These are phyloP conservation scores for Didymodactylos carnosus DNA, from an alignment of 2,888 invertebrate genomes.

Conservation along the genomic window DNA sequence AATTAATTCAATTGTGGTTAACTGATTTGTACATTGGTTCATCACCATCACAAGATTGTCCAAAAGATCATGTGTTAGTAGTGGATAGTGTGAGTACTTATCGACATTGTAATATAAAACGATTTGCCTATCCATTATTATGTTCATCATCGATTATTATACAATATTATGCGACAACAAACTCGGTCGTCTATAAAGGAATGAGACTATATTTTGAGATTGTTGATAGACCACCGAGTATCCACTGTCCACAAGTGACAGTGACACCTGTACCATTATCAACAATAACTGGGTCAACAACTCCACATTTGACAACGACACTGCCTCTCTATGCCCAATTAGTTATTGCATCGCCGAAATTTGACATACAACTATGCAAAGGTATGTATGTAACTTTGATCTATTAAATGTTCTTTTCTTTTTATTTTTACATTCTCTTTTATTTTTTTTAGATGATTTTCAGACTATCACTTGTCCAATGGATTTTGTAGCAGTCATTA, in stretches of 20 bases:
- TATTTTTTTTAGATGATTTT: neutral
- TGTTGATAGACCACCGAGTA: neutral
- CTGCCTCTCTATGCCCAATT: neutral
- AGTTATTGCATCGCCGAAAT: neutral
- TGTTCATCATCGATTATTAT: neutral
- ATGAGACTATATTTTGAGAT: neutral
- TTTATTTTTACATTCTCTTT: neutral
- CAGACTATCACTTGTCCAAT: neutral
- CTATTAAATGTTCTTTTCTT: neutral
- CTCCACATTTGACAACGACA: neutral
- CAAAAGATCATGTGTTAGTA: neutral
- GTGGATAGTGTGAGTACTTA: neutral
- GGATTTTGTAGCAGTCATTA: neutral
- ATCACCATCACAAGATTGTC: neutral
- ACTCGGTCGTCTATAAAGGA: neutral
- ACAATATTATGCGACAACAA: neutral
- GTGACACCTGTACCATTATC: neutral
- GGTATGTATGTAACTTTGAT: neutral
- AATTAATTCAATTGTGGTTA: neutral
- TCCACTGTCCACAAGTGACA: neutral
- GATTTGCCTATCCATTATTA: neutral
- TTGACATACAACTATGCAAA: neutral
- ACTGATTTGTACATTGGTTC: neutral
- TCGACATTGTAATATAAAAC: neutral
- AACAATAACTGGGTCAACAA: neutral